Evolutionary conservation across 2,888 invertebrate genomes (phyloP), one percentile per base, ranked within the genome.

Genomic region (Cerastis leucographa): DNA sequence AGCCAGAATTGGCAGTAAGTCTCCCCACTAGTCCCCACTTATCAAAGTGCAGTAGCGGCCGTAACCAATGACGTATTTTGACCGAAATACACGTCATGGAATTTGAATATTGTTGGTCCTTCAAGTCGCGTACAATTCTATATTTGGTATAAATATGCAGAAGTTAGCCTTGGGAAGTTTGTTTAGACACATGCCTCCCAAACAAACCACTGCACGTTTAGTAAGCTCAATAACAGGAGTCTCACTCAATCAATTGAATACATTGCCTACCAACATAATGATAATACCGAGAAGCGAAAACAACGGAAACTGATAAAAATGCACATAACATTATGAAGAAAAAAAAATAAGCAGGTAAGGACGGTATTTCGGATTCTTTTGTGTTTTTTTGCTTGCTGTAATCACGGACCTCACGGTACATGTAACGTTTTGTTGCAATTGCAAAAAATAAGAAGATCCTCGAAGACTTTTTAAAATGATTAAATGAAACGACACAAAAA

Each of bases 241-340:
- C 61, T 19, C 19, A 70, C 22, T 56, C 2, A 61, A n/a, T 66
- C 25, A 56, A 56, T 62, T 22, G 66, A 17, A 69, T 69, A 17
- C 61, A 56, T 42, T n/a, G 2, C 17, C 46, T 54, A 25, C 2
- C 25, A n/a, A 51, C 19, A 59, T 59, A 54, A 69, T 76, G 35
- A 74, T 71, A 71, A 67, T 83, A 76, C 71, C 2, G 6, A 74
- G 59, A 40, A 59, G 35, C 76, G 40, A 75, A 76, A 74, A 83
- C 81, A 77, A 80, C 80, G 29, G 49, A 76, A 19, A 61, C 61
- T 80, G 71, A 74, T 83, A 67, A 59, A 68, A 84, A 85, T 85
- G 85, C 71, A 74, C 83, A 81, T 84, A 73, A 56, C 25, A 44
- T 80, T 70, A 65, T 29, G 25, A 25, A 64, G 17, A 51, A 76